Evolutionary conservation across 1,140 invertebrate genomes (phyloP), one percentile per base, ranked within the genome.

Genomic region (Delia radicum): DNA sequence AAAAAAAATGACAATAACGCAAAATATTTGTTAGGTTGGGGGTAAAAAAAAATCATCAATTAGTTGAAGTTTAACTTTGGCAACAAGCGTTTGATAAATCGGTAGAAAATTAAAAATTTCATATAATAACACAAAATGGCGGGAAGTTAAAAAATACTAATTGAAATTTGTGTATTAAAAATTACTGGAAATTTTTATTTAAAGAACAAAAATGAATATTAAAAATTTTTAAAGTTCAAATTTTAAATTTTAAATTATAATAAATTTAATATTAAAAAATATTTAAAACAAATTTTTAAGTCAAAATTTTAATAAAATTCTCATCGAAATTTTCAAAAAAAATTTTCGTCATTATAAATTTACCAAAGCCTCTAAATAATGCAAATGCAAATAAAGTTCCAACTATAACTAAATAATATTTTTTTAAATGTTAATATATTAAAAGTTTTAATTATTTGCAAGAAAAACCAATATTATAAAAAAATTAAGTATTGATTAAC

Each of bases 31-130:
- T 69, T 69, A 69, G 65, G 37, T 69, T 37, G 24, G 65, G 65
- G 65, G 65, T 69, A 28, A 29, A 29, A 69, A n/a, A n/a, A 31
- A 69, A 33, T 69, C n/a, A 69, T 21, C 65, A 69, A 69, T 69
- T 69, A 69, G 65, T 69, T 69, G 65, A 69, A 69, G 65, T 69
- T 69, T 37, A 69, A 69, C 65, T 37, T 69, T 69, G 29, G 65
- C 65, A 33, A 69, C n/a, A 33, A 33, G 18, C 65, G 65, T 69
- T 69, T 33, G 2, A 21, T 21, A 69, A 69, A 31, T 69, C 65
- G 65, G n/a, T 69, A 21, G 10, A 37, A 37, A 69, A 7, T 7
- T 33, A 37, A 31, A 37, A 37, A 37, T 37, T 21, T 1, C 8
- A 21, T 21, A 6, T 55, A 21, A 55, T 55, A 4, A 28, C 26